phyloP scores from a whole-genome alignment of 1,140 invertebrate species.

The Yoshiicerus persimilis region DNA sequence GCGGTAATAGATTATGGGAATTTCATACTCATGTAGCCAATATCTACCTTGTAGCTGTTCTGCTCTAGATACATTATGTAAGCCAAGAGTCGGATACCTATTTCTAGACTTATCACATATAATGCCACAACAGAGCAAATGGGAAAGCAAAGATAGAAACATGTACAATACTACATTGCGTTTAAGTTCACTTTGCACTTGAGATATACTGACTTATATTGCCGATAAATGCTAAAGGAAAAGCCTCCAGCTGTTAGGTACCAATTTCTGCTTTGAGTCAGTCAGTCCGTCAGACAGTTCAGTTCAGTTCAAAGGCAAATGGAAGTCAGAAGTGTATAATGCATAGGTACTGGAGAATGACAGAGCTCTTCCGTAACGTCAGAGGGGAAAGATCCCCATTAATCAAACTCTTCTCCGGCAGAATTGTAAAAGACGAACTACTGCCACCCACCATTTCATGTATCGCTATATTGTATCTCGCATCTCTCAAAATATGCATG shows the following conservation, averaged over 20 bases:
- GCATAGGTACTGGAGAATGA: conserved; percentile 24
- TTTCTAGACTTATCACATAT: not conserved
- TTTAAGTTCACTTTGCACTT: not conserved
- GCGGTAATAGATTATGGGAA: not conserved
- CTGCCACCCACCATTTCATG: not conserved
- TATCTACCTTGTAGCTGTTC: not conserved
- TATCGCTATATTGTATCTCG: not conserved
- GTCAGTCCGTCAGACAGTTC: not conserved
- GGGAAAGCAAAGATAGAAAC: not conserved
- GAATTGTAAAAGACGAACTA: not conserved
- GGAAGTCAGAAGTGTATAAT: conserved; percentile 17
- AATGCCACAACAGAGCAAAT: not conserved
- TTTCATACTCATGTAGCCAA: not conserved
- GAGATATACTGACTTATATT: not conserved
- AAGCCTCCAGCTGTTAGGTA: not conserved
- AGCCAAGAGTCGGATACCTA: not conserved
- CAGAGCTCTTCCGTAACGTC: conserved; percentile 24
- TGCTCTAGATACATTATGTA: not conserved
- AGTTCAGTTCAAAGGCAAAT: not conserved
- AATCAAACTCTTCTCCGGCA: conserved; percentile 35
- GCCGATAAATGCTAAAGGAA: not conserved
- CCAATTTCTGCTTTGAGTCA: not conserved
- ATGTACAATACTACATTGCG: not conserved
- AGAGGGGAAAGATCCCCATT: conserved; percentile 39
- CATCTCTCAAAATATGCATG: not conserved